Conservation (phyloP, 2,113 vertebrate genomes). For the Vimba vimba region DNA sequence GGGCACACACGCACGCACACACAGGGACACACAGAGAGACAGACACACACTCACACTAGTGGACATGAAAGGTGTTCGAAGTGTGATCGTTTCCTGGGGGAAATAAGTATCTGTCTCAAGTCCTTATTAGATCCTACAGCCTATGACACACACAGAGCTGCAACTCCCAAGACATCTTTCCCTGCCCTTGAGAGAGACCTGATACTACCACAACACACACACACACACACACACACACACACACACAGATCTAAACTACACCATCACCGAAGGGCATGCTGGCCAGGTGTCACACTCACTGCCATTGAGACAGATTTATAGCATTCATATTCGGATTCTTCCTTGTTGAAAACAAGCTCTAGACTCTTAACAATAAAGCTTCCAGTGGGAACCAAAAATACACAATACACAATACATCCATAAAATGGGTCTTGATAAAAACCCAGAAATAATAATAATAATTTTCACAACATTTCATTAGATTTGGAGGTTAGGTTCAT, state of each 20-base stretch:
- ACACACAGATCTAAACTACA: neutral
- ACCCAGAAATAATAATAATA: too few species aligned
- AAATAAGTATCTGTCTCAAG: conserved; percentile 6
- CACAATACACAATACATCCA: neutral
- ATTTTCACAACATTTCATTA: neutral
- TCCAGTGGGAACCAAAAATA: neutral
- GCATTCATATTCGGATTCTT: neutral
- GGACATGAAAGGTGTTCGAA: conserved; percentile 40
- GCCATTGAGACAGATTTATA: neutral
- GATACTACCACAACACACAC: neutral
- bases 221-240: neutral
- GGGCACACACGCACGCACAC: neutral
- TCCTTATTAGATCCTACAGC: conserved; percentile 19
- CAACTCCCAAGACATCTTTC: conserved; percentile 49
- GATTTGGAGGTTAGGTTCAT: neutral
- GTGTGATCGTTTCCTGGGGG: conserved; percentile 48
- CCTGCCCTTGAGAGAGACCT: conserved; percentile 57
- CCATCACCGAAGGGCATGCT: neutral
- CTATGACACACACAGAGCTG: neutral
- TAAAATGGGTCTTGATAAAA: neutral
- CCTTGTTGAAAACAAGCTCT: neutral
- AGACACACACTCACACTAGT: neutral
- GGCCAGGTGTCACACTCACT: neutral
- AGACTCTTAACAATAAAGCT: neutral
- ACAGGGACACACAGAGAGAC: neutral